These are phyloP conservation scores for Drosophila lini DNA, from an alignment of 1,140 invertebrate species.

Conservation along the genomic window DNA sequence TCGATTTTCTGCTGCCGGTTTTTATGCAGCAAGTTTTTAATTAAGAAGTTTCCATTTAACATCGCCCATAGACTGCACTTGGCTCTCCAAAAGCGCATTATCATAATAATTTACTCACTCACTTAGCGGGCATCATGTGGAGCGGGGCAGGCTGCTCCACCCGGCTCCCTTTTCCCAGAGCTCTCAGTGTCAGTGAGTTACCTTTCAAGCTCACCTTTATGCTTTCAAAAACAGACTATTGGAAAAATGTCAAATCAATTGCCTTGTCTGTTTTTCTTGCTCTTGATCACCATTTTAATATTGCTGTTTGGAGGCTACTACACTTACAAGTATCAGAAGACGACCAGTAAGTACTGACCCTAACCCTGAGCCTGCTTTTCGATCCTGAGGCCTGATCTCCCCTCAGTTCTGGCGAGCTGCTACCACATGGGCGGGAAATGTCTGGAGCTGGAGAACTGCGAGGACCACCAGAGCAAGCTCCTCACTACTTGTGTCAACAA, in stretches of 20 bases:
- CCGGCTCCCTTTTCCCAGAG: not conserved
- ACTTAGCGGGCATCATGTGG: slow-evolving; percentile 39
- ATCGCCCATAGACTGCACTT: slow-evolving; percentile 47
- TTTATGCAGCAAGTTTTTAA: slow-evolving; percentile 75
- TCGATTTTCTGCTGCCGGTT: slow-evolving; percentile 38
- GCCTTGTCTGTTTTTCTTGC: slow-evolving; percentile 13
- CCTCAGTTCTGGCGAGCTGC: slow-evolving; percentile 34
- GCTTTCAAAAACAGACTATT: not conserved
- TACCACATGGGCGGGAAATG: slow-evolving; percentile 15
- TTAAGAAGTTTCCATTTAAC: slow-evolving; percentile 78
- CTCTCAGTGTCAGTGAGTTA: slow-evolving; percentile 20
- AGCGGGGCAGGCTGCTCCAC: not conserved
- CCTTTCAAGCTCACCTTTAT: slow-evolving; percentile 14
- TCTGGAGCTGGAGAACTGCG: slow-evolving; percentile 22
- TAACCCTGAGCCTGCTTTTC: no score
- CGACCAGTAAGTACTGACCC: not conserved
- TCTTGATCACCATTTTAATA: not conserved
- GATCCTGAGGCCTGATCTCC: not conserved
- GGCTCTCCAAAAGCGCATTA: slow-evolving; percentile 41
- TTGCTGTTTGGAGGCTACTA: slow-evolving; percentile 15
- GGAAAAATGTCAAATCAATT: slow-evolving; percentile 5
- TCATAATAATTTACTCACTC: slow-evolving; percentile 78
- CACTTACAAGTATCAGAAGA: slow-evolving; percentile 12
- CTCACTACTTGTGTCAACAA: slow-evolving; percentile 34
- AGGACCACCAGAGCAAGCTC: not conserved